Base-by-base conservation (phyloP, 2,888 invertebrate species). In the Tetragnatha montana region DNA sequence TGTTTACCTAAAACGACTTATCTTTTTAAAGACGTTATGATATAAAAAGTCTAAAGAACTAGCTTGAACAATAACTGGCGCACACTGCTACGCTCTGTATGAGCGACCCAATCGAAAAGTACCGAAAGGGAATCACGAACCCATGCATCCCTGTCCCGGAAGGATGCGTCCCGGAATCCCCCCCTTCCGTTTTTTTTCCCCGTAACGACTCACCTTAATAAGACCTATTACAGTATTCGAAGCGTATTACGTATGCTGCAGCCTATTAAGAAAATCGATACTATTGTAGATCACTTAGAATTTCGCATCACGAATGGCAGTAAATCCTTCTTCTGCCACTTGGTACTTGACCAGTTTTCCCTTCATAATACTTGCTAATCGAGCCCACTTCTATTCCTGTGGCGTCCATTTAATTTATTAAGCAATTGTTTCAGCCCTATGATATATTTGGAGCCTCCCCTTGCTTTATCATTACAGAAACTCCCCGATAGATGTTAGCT, bases 341-440 rank as follows among this genome's bases (percentile, higher is more conserved):
- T n/a, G 87, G 75, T 87, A 74, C 68, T n/a, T 75, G 81, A 75
- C 21, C 87, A 69, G 81, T 81, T 81, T 87, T 81, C 87, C 87
- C 74, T 75, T 87, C 75, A 87, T 87, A 87, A 87, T 87, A 87
- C 87, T 87, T 87, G 87, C 87, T 87, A 87, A 87, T 87, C 87
- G 74, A 19, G 75, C 75, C 87, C 87, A 87, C 87, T 87, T 87
- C 81, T 81, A 87, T 87, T 87, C 87, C 81, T 75, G 35, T 22
- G 50, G 81, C 87, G 81, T 87, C 69, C 80, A 75, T 75, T 81
- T 87, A 87, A 87, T 87, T 87, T 87, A 87, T 87, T 87, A 87
- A 87, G 87, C 75, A 87, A 87, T 87, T 87, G 87, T 87, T 87
- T 87, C 87, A 81, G 87, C 81, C 81, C 81, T 81, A 87, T 87